These are phyloP conservation scores for Montipora capitata DNA, from an alignment of 92 coral and sea anemone genomes.

Conservation along the genomic window DNA sequence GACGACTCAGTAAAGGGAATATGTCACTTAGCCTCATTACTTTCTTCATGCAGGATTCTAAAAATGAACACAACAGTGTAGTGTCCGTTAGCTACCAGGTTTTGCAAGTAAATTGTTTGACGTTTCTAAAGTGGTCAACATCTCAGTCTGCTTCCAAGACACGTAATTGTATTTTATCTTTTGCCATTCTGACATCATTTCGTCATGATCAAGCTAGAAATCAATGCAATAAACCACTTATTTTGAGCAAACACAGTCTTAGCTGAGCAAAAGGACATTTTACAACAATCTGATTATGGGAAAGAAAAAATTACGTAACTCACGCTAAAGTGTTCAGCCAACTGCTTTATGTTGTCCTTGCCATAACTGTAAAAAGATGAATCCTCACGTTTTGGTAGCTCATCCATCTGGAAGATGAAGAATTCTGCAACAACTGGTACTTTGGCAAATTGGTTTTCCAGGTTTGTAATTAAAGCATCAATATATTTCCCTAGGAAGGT, in stretches of 20 bases:
- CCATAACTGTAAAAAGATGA: neutral
- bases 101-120: neutral
- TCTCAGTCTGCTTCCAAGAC: conserved; percentile 1
- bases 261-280: neutral
- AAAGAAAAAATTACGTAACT: neutral
- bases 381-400: neutral
- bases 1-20: conserved; percentile 15
- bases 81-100: neutral
- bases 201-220: neutral
- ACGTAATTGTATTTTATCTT: neutral
- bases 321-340: conserved; percentile 8
- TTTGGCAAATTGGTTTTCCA: conserved; percentile 2
- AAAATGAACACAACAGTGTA: neutral
- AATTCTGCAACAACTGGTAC: conserved; percentile 27
- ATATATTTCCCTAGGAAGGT: neutral
- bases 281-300: neutral
- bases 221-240: neutral
- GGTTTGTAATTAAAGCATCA: conserved; percentile 9
- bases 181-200: neutral
- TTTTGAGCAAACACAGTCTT: neutral
- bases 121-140: conserved; percentile 1
- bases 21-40: conserved; percentile 10
- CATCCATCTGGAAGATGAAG: conserved; percentile 23
- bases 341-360: conserved; percentile 5
- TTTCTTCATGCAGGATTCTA: conserved; percentile 12